These are phyloP conservation scores for Dendropsophus ebraccatus DNA, from an alignment of 2,113 vertebrate genomes.

Conservation along the genomic window DNA sequence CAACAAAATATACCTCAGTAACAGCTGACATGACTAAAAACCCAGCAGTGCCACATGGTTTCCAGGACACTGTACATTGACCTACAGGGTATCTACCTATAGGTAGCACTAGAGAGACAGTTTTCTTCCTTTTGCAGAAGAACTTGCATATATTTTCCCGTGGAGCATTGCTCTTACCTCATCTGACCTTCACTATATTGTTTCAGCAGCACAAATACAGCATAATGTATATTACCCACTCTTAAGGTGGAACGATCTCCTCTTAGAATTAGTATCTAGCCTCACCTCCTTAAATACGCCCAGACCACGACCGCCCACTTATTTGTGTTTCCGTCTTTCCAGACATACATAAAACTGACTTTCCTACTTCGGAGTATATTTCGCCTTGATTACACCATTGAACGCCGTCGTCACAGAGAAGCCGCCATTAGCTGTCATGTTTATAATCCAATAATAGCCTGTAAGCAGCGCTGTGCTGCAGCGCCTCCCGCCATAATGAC, in stretches of 20 bases:
- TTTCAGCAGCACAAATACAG: no score
- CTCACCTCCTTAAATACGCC: neutral
- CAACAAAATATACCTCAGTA: no score
- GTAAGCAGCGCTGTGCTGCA: neutral
- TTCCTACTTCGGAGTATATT: neutral
- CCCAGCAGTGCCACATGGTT: no score
- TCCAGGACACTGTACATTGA: no score
- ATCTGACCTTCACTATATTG: no score
- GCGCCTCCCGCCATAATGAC: neutral
- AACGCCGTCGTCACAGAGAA: neutral
- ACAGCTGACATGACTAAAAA: no score
- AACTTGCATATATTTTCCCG: neutral
- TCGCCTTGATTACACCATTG: neutral
- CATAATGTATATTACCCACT: no score
- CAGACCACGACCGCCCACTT: neutral
- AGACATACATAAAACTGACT: neutral
- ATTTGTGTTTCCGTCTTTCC: neutral
- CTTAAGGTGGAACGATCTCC: no score
- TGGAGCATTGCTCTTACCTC: no score
- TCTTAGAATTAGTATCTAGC: neutral
- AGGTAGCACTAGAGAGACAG: neutral
- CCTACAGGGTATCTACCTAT: neutral
- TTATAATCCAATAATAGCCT: conserved; percentile 11
- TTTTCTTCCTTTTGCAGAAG: neutral
- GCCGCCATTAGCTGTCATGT: neutral